Percentiles rank a stretch among this genome's conserved stretches.
Conservation (phyloP, 2,888 invertebrate genomes). For the Caenorhabditis uteleia region DNA sequence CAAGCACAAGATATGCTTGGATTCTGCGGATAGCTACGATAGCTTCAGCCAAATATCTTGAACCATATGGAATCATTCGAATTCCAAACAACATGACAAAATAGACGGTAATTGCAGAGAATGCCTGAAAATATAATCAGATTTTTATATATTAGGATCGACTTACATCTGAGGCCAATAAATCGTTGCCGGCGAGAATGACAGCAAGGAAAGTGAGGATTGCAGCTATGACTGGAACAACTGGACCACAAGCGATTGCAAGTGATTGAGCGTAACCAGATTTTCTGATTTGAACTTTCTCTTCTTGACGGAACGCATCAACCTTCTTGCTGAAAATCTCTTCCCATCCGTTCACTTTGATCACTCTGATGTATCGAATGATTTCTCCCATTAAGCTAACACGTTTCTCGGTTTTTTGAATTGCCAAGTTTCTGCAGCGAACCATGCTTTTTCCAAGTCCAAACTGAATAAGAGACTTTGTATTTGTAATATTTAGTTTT, state of each 20-base stretch:
- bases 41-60: conserved; percentile 69
- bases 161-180: conserved; percentile 76
- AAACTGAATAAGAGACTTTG: conserved; percentile 42
- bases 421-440: conserved; percentile 60
- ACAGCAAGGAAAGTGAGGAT: conserved; percentile 76
- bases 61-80: conserved; percentile 71
- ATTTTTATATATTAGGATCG: neutral
- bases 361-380: conserved; percentile 75
- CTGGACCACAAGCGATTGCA: conserved; percentile 75
- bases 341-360: conserved; percentile 79
- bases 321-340: conserved; percentile 74
- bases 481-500: neutral
- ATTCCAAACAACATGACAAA: conserved; percentile 72
- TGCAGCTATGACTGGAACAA: conserved; percentile 76
- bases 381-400: conserved; percentile 74
- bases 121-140: conserved; percentile 65
- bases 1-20: conserved; percentile 56
- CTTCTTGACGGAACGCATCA: conserved; percentile 74
- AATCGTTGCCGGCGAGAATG: conserved; percentile 72
- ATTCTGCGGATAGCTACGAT: conserved; percentile 70
- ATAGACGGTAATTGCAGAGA: conserved; percentile 72
- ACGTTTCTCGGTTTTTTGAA: conserved; percentile 65
- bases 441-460: conserved; percentile 68
- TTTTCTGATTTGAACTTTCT: conserved; percentile 74
- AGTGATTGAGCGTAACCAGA: conserved; percentile 76